Evolutionary conservation across 2,113 vertebrate genomes (phyloP), one percentile per base, ranked within the genome.

Genomic region (Ornithorhynchus anatinus): DNA sequence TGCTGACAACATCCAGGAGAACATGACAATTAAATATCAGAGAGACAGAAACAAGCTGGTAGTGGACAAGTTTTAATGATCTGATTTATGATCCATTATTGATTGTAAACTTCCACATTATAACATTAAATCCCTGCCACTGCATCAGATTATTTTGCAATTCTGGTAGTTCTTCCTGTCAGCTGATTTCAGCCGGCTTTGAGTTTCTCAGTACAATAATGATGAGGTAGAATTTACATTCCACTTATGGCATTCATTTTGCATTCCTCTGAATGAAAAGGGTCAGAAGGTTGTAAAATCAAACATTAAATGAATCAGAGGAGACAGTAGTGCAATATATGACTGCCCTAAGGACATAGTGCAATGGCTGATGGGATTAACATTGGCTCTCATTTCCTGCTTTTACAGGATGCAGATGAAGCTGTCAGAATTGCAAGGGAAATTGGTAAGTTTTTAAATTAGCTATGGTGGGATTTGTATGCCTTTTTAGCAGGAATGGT

Each of bases 351-450:
- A 92, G 91, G 93, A 93, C 92, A 91, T 7, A 84, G 90, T 90
- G 89, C 89, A 91, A 61, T 90, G 89, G 91, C 90, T 92, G 90
- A 92, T 90, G 90, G 92, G 92, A 94, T 92, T 95, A 94, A 95
- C 82, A 84, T 89, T 92, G 83, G 75, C 71, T 93, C 91, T 93
- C 91, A 88, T 90, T 89, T 94, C 87, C 94, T 94, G 91, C 81
- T 92, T 87, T 93, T 92, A 84, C 94, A 99, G 98, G 95, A 95
- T 90, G 95, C 91, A 81, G 96, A 97, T 86, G 96, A 98, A 77
- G 97, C 98, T 89, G 97, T 99, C 91, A 95, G 92, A 92, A 98
- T 99, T 80, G 94, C 98, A 82, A 91, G 93, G 84, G 94, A 97
- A 84, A 97, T 99, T 72, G 98, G 98, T 99, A 94, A 95, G 95